phyloP scores from a whole-genome alignment of 2,888 invertebrate genomes.

The Troilus luridus region DNA sequence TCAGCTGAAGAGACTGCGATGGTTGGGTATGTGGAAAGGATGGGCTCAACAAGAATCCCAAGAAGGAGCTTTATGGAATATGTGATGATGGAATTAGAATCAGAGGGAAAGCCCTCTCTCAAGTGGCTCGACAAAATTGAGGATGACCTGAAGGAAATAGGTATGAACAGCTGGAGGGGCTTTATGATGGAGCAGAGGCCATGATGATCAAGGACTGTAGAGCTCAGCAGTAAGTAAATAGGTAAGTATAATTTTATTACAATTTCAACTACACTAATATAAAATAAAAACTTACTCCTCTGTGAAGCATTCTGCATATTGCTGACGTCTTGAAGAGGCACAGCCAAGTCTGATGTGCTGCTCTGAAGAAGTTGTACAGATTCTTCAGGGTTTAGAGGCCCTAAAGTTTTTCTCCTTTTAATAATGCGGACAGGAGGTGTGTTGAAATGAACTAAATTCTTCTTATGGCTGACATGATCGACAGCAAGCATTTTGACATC shows the following conservation, averaged over 20 bases:
- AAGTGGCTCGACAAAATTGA: no score
- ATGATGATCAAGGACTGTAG: no score
- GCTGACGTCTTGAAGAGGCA: neutral
- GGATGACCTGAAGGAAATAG: no score
- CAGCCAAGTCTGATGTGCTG: neutral
- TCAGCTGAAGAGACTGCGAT: no score
- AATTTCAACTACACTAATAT: neutral
- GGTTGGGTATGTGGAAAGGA: no score
- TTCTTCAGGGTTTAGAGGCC: neutral
- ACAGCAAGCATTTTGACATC: neutral
- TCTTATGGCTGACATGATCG: neutral
- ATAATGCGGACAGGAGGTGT: constrained; percentile 26
- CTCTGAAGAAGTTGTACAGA: neutral
- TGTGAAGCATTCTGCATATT: neutral
- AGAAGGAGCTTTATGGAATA: no score
- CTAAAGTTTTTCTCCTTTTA: constrained; percentile 10
- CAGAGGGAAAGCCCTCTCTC: no score
- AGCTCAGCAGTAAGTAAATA: neutral
- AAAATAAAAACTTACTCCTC: constrained; percentile 8
- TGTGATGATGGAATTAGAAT: no score
- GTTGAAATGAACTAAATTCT: constrained; percentile 32
- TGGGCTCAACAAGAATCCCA: no score
- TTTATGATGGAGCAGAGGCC: neutral
- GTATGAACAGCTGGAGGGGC: no score
- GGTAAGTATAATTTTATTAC: neutral